Evolutionary conservation across 2,797 vertebrate species (phyloP).

Genomic region (Prunella strophiata): DNA sequence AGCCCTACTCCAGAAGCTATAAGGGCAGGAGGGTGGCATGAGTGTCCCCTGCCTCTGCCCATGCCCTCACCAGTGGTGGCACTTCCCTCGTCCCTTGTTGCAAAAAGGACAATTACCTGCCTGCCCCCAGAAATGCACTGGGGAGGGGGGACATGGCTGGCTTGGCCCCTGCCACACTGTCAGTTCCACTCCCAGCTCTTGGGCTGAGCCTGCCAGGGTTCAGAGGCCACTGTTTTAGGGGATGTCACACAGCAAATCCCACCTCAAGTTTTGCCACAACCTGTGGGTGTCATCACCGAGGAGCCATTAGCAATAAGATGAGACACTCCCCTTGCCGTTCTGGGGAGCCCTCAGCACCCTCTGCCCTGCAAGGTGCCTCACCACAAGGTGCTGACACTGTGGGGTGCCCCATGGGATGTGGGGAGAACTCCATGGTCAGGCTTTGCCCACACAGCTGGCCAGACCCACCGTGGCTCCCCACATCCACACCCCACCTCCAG

Average conservation of each 20-base stretch:
- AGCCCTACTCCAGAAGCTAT: not conserved
- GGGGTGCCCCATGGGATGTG: not conserved
- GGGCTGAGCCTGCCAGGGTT: not conserved
- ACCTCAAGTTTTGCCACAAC: not conserved
- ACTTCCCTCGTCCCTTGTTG: not conserved
- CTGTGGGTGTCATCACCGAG: not conserved
- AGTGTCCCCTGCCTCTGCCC: not conserved
- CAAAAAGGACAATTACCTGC: not conserved
- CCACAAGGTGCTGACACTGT: not conserved
- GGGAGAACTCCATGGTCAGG: not conserved
- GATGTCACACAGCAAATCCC: not conserved
- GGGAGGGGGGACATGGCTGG: not conserved
- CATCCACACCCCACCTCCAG: not conserved
- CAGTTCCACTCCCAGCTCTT: not conserved
- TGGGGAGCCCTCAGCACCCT: not conserved
- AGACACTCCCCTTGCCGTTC: not conserved
- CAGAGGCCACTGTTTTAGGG: not conserved
- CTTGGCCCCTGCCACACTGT: not conserved
- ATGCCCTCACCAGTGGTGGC: accelerated
- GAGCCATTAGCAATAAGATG: conserved; percentile 34
- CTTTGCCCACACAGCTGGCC: not conserved
- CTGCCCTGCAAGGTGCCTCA: not conserved
- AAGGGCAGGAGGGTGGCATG: not conserved
- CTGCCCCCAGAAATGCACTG: not conserved
- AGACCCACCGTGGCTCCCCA: not conserved